These are phyloP conservation scores for cat (Felis catus) DNA, from an alignment of 2,113 vertebrate species.

Conservation along the genomic window DNA sequence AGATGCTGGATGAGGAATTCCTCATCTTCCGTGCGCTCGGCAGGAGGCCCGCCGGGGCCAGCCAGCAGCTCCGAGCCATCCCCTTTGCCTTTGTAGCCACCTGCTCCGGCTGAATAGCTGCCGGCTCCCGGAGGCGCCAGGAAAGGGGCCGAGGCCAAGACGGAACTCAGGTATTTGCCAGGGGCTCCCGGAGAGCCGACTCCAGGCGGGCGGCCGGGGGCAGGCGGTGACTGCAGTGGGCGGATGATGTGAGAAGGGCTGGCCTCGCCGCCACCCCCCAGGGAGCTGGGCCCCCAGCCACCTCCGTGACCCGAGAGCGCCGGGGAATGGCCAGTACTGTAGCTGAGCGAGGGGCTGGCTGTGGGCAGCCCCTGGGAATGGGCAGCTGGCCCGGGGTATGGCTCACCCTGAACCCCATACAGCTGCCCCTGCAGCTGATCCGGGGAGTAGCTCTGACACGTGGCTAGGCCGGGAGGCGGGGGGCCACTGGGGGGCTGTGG, in stretches of 20 bases:
- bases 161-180: conserved; percentile 93
- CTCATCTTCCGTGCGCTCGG: conserved; percentile 90
- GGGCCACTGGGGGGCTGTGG: conserved; percentile 78
- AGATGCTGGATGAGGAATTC: conserved; percentile 96
- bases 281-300: conserved; percentile 87
- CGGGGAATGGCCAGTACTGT: conserved; percentile 94
- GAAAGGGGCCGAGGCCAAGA: conserved; percentile 92
- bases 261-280: conserved; percentile 84
- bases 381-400: conserved; percentile 81
- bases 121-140: conserved; percentile 83
- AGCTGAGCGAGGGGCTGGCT: conserved; percentile 93
- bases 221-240: conserved; percentile 93
- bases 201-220: conserved; percentile 87
- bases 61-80: conserved; percentile 83
- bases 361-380: conserved; percentile 86
- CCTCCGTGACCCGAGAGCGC: conserved; percentile 90
- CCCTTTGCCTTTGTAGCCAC: conserved; percentile 79
- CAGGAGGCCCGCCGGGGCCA: not conserved
- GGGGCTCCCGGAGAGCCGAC: conserved; percentile 89
- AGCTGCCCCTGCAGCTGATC: conserved; percentile 86
- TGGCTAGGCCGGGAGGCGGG: conserved; percentile 79
- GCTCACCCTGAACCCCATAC: conserved; percentile 89
- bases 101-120: conserved; percentile 54
- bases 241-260: conserved; percentile 95
- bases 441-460: conserved; percentile 83